A percentile compares a stretch with the other conserved stretches of the same genome.
Evolutionary conservation across 2,888 invertebrate genomes (phyloP).

Genomic region (Nomada hirtipes): DNA sequence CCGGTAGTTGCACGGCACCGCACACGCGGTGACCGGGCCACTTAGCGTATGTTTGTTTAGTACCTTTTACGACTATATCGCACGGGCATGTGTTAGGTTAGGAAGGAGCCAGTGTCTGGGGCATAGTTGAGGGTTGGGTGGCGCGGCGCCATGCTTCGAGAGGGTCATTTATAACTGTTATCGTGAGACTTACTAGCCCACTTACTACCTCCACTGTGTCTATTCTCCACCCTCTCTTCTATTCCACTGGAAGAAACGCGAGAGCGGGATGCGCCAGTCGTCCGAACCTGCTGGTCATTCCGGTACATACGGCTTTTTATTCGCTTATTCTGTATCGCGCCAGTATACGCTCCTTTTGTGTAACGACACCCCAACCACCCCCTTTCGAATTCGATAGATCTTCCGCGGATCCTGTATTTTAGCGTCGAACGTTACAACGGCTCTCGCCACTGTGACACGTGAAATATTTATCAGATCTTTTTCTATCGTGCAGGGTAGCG

Average conservation of each 20-base stretch:
- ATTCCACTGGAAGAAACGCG: constrained; percentile 46
- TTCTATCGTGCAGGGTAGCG: too few relatives aligned
- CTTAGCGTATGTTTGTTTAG: constrained; percentile 74
- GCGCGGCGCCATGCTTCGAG: constrained; percentile 75
- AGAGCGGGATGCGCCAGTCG: constrained; percentile 42
- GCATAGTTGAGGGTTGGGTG: constrained; percentile 67
- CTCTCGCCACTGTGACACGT: background rate
- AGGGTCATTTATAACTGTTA: constrained; percentile 78
- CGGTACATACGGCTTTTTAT: constrained; percentile 53
- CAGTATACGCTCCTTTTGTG: constrained; percentile 47
- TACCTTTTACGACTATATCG: constrained; percentile 72
- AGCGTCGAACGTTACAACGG: background rate
- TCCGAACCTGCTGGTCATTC: constrained; percentile 51
- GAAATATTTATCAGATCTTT: background rate
- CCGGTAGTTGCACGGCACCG: constrained; percentile 4
- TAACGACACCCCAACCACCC: constrained; percentile 45
- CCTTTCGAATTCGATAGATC: constrained; percentile 34
- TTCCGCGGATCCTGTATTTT: constrained; percentile 22
- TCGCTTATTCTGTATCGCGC: constrained; percentile 57
- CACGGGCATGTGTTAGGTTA: constrained; percentile 57
- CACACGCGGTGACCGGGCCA: constrained; percentile 50
- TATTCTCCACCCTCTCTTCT: constrained; percentile 52
- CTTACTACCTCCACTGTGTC: constrained; percentile 75
- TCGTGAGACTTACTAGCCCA: constrained; percentile 77
- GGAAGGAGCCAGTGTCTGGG: constrained; percentile 69